Conservation (phyloP, 2,113 vertebrate species). For the Microtus oregoni region DNA sequence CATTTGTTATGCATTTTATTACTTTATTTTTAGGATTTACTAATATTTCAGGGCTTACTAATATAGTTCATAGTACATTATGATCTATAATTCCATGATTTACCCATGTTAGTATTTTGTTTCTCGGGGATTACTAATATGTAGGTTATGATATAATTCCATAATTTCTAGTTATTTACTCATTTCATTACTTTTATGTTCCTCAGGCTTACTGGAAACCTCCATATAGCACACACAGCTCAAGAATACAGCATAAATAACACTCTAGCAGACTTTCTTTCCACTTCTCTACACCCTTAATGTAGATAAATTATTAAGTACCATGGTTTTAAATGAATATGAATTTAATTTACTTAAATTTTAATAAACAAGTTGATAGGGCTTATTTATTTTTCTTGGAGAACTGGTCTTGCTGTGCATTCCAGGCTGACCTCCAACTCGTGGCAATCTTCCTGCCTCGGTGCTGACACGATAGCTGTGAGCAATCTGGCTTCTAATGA, state of each 20-base stretch:
- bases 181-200: not conserved
- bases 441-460: too few relatives aligned
- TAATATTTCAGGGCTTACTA: not conserved
- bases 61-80: not conserved
- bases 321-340: not conserved
- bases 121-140: not conserved
- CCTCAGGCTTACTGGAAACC: not conserved
- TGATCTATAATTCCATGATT: not conserved
- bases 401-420: not conserved
- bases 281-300: not conserved
- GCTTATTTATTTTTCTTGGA: not conserved
- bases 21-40: not conserved
- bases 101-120: not conserved
- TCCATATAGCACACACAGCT: not conserved
- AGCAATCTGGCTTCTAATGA: not conserved
- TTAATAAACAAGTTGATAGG: not conserved
- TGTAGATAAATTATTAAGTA: not conserved
- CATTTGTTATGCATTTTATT: not conserved
- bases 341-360: not conserved
- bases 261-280: not conserved
- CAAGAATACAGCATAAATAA: not conserved
- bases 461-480: not conserved
- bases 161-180: not conserved
- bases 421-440: not conserved
- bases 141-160: not conserved